A percentile compares a stretch with the other conserved stretches of the same genome.
Conservation (phyloP, 2,797 vertebrate genomes). For the Ammospiza maritima region DNA sequence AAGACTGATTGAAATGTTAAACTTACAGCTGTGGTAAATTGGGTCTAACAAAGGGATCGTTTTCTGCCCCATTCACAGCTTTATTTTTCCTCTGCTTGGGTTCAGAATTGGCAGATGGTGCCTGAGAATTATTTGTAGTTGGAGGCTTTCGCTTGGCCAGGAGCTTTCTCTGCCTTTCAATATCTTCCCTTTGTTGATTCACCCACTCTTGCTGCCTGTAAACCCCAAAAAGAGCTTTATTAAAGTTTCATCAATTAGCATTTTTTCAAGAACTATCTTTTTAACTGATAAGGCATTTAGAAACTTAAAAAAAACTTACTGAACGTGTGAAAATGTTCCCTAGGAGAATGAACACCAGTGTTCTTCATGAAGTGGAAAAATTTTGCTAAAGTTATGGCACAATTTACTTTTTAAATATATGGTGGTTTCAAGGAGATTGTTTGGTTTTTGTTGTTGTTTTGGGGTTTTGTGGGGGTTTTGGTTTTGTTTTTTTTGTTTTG, state of each 20-base stretch:
- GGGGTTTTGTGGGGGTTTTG: not conserved
- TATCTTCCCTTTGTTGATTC: slow-evolving; percentile 99
- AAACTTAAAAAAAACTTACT: not conserved
- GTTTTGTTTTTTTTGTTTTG: not conserved
- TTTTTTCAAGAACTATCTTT: slow-evolving; percentile 3
- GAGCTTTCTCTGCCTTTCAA: slow-evolving; percentile 97
- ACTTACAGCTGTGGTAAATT: slow-evolving; percentile 97
- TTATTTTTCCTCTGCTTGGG: slow-evolving; percentile 99
- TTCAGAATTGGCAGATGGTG: slow-evolving; percentile 94
- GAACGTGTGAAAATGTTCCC: not conserved
- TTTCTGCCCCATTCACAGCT: slow-evolving; percentile 97
- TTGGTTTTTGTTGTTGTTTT: not conserved
- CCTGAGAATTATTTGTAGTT: slow-evolving; percentile 91
- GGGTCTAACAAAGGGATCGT: slow-evolving; percentile 97
- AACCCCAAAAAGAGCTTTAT: slow-evolving; percentile 57
- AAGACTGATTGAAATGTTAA: slow-evolving; percentile 72
- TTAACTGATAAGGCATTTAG: not conserved
- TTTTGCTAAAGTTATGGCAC: not conserved
- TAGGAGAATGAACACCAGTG: not conserved
- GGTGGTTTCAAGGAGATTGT: not conserved
- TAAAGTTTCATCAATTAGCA: slow-evolving; percentile 54
- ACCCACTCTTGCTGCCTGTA: slow-evolving; percentile 95
- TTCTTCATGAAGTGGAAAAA: not conserved
- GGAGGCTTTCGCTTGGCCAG: slow-evolving; percentile 97
- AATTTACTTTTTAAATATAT: not conserved